These are phyloP conservation scores for Leucoraja ocellata DNA, from an alignment of 2,797 vertebrate species.

Conservation along the genomic window DNA sequence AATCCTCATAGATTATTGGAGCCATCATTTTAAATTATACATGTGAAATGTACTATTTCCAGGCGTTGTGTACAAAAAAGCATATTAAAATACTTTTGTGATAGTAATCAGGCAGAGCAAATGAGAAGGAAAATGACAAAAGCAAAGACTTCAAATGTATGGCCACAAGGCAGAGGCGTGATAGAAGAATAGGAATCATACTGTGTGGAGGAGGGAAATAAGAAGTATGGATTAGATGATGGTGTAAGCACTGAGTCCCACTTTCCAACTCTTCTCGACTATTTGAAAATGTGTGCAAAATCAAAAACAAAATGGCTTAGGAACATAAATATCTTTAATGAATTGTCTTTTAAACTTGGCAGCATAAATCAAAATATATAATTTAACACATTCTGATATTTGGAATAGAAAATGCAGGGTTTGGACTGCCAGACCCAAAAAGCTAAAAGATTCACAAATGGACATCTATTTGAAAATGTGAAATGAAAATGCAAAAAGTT, in stretches of 20 bases:
- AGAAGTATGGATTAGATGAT: neutral
- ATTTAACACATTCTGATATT: neutral
- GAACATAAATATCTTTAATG: neutral
- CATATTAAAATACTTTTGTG: neutral
- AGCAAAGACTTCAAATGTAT: neutral
- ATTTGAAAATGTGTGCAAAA: neutral
- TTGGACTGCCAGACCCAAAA: neutral
- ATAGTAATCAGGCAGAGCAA: neutral
- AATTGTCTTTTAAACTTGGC: neutral
- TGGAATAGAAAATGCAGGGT: neutral
- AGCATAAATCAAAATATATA: neutral
- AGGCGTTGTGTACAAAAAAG: neutral
- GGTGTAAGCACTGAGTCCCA: neutral
- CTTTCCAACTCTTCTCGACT: neutral
- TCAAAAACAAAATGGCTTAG: conserved; percentile 7
- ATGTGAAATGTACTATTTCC: neutral
- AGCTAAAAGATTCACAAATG: neutral
- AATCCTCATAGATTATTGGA: neutral
- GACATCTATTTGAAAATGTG: neutral
- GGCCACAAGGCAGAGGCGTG: neutral
- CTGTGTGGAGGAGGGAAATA: no score
- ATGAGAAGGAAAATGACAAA: neutral
- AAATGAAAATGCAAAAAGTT: neutral
- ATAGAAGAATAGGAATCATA: no score
- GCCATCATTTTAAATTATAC: neutral